Evolutionary conservation across 2,113 vertebrate genomes (phyloP), one percentile per base, ranked within the genome.

Genomic region (Paratilapia polleni): DNA sequence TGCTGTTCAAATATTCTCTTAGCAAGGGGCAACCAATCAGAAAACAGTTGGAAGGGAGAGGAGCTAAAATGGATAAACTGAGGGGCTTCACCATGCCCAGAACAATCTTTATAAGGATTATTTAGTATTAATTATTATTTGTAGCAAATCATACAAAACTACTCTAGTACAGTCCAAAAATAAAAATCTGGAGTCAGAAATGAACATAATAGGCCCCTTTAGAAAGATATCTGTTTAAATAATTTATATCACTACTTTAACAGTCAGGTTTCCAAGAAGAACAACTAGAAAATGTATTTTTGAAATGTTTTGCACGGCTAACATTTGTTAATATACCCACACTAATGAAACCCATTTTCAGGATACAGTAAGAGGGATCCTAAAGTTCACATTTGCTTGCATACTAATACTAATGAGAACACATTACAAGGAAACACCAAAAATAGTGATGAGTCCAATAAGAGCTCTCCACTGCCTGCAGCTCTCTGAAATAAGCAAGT

Each of bases 401-500:
- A 89, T 86, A 79, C 81, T 78, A 86, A 88, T 87, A 68, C 81
- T 90, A 91, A 94, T 90, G 89, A 90, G 85, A 91, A 89, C 5
- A 66, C 82, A 91, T 90, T 88, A 89, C 82, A 62, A 58, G 43
- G 79, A 86, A 85, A 79, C 70, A 85, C 86, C 82, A 78, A 82
- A 86, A 89, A 91, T 87, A 89, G 86, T 78, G 81, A 89, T 88
- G 90, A 91, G 81, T 91, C 89, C 90, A 94, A 91, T 93, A 91
- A 90, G 91, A 92, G 89, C 77, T 64, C 85, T 84, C 76, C 81
- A 70, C 81, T 91, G 95, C 95, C 95, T 93, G 93, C 91, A 95
- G 95, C 94, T 90, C 84, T 93, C 92, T 88, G 93, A 94, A 96
- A 96, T 95, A 96, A 95, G 94, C 94, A 95, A 94, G 90, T 96